Conservation (phyloP, 2,797 vertebrate species). For the Chanos chanos region DNA sequence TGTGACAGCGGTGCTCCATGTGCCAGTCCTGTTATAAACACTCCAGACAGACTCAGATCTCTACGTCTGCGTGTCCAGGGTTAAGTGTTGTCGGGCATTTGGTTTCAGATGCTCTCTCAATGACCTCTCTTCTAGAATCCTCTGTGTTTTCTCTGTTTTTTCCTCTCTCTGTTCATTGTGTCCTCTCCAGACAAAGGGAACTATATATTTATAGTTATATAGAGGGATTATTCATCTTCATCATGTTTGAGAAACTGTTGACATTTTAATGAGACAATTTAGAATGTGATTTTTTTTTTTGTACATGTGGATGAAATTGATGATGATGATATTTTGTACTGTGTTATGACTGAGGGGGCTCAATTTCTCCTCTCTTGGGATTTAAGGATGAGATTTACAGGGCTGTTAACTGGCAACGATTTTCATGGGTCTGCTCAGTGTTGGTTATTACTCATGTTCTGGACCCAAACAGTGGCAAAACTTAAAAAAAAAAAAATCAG, state of each 20-base stretch:
- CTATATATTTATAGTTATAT: slow-evolving; percentile 8
- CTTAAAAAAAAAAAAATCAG: too few relatives aligned
- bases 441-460: too few relatives aligned
- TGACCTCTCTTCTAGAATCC: slow-evolving; percentile 16
- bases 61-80: too few relatives aligned
- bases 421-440: too few relatives aligned
- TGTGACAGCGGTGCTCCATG: too few relatives aligned
- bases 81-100: too few relatives aligned
- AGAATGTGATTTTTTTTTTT: slow-evolving; percentile 43
- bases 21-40: too few relatives aligned
- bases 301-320: slow-evolving; percentile 19
- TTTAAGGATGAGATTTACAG: too few relatives aligned
- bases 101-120: slow-evolving; percentile 31
- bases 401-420: too few relatives aligned
- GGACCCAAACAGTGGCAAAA: background rate
- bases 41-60: too few relatives aligned
- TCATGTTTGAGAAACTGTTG: background rate
- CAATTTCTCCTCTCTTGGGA: too few relatives aligned
- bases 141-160: background rate
- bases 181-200: slow-evolving; percentile 27
- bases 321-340: slow-evolving; percentile 22
- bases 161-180: background rate
- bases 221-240: slow-evolving; percentile 5
- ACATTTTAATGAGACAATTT: slow-evolving; percentile 7
- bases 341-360: background rate